Evolutionary conservation across 2,888 invertebrate genomes (phyloP).

Genomic region (Fragum whitleyi): DNA sequence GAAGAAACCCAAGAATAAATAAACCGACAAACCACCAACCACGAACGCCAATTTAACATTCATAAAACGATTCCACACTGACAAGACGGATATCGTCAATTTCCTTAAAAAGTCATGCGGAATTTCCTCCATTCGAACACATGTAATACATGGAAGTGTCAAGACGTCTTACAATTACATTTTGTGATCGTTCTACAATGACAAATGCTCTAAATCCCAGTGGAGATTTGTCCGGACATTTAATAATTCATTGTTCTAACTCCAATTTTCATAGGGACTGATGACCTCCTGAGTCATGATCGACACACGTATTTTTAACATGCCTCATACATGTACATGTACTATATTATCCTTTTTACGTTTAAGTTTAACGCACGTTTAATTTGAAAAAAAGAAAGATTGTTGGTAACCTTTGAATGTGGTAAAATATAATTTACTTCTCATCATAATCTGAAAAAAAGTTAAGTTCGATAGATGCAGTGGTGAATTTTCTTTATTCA

Average conservation of each 20-base stretch:
- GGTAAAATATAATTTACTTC: too few relatives aligned
- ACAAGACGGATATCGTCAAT: conserved; percentile 8
- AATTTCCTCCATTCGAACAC: neutral
- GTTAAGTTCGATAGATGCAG: too few relatives aligned
- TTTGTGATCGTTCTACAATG: conserved; percentile 12
- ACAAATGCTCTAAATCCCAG: conserved; percentile 4
- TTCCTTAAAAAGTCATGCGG: neutral
- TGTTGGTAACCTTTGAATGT: too few relatives aligned
- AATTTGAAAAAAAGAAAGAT: too few relatives aligned
- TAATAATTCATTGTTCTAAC: conserved; percentile 13
- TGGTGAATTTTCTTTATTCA: too few relatives aligned
- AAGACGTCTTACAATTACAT: neutral
- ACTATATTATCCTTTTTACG: too few relatives aligned
- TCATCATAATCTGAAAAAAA: too few relatives aligned
- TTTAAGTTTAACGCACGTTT: too few relatives aligned
- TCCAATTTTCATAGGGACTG: neutral
- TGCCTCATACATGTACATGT: too few relatives aligned
- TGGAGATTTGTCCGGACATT: conserved; percentile 16
- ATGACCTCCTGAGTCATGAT: neutral
- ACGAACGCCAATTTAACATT: conserved; percentile 4
- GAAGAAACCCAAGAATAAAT: too few relatives aligned
- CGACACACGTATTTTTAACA: neutral
- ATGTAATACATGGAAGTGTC: conserved; percentile 16
- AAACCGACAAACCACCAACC: too few relatives aligned
- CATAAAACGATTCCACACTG: conserved; percentile 12